Evolutionary conservation across 2,888 invertebrate species (phyloP), one percentile per base, ranked within the genome.

Genomic region (Exocentrus adspersus): DNA sequence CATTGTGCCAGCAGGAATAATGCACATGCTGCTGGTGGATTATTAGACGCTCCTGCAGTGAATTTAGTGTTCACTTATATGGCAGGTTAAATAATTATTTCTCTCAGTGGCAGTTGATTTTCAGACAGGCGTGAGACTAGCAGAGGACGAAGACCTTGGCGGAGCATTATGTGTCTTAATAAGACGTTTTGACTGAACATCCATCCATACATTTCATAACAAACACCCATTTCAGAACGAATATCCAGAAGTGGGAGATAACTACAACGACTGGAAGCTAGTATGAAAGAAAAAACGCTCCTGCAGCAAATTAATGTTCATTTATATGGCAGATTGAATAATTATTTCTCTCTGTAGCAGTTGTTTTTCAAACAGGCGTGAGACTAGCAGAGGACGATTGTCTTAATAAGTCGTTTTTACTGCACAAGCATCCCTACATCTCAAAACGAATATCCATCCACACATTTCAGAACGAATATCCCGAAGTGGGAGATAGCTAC

Each of bases 51-150:
- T 57, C 19, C 20, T 57, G 14, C 12, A 41, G 10, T 32, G 12
- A 57, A 57, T 57, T 57, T 46, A 54, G 46, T 45, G 57, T 14
- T 57, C 46, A 45, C 32, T 46, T 46, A 32, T 57, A 12, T 46
- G 57, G 32, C 57, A 57, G 45, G 46, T 57, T 43, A 10, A 14
- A 57, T 30, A 17, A 45, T 56, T 20, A 19, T 56, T 28, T 14
- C 45, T n/a, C 45, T n/a, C 21, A n/a, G 24, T 54, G 21, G 10
- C n/a, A 46, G 5, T n/a, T 14, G 24, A 5, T 24, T 7, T 24
- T 7, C 24, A 24, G 7, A 24, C n/a, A 30, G 30, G 30, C 37
- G 37, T n/a, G 4, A n/a, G n/a, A 5, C 14, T 12, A 14, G 37
- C 5, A 12, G 5, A 14, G 37, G 37, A 37, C 37, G 4, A 37